Conservation (phyloP, 1,140 invertebrate genomes). For the Protaetia brevitarsis region DNA sequence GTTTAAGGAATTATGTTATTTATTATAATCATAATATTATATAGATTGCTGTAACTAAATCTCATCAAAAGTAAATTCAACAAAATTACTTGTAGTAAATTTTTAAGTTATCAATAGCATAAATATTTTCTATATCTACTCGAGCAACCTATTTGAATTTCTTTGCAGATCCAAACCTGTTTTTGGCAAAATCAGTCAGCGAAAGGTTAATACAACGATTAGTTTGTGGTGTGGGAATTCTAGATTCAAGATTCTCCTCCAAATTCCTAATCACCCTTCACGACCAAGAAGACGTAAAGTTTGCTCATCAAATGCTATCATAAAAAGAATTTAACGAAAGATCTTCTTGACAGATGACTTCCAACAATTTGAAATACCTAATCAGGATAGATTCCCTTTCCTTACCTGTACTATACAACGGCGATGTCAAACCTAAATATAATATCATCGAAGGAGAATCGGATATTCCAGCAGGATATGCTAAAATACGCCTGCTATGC, state of each 20-base stretch:
- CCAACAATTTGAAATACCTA: slow-evolving; percentile 55
- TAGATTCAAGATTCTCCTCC: slow-evolving; percentile 63
- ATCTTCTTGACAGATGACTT: neutral
- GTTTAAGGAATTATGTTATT: no score
- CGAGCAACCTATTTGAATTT: no score
- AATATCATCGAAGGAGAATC: slow-evolving; percentile 54
- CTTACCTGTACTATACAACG: slow-evolving; percentile 48
- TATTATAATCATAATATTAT: no score
- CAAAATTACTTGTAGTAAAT: no score
- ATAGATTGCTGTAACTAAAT: no score
- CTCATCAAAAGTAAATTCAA: no score
- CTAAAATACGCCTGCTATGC: slow-evolving; percentile 55
- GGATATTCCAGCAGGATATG: slow-evolving; percentile 57
- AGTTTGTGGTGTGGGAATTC: slow-evolving; percentile 59
- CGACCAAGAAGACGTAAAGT: no score
- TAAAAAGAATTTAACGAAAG: neutral
- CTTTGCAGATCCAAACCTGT: no score
- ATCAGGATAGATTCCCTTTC: slow-evolving; percentile 60
- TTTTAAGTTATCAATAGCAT: no score
- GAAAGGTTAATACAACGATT: slow-evolving; percentile 64
- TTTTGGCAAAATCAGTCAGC: slow-evolving; percentile 48
- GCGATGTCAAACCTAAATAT: slow-evolving; percentile 50
- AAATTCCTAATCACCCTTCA: no score
- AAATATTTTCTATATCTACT: no score
- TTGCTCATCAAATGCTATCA: neutral